Conservation (phyloP, 2,888 invertebrate genomes). For the Phalera bucephala region DNA sequence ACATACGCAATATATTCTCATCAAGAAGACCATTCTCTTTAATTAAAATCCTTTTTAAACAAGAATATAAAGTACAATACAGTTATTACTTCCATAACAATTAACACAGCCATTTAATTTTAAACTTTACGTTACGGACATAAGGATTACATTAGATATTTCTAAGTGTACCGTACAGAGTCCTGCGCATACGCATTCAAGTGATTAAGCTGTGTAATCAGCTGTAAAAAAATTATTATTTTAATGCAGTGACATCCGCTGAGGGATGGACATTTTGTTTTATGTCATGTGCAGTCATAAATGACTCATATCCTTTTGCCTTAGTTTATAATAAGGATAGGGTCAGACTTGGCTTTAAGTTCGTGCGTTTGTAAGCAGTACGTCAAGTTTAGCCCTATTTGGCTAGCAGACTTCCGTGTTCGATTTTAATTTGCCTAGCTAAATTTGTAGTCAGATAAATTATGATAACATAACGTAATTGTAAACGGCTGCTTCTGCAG, state of each 20-base stretch:
- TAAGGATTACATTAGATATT: too few relatives aligned
- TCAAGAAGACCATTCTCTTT: neutral
- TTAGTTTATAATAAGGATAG: too few relatives aligned
- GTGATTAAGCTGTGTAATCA: conserved; percentile 62
- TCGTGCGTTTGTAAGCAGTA: too few relatives aligned
- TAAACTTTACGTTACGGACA: neutral
- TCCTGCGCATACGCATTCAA: conserved; percentile 12
- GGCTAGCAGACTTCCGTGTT: too few relatives aligned
- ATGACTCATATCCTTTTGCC: neutral
- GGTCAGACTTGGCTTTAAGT: too few relatives aligned
- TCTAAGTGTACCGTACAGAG: neutral
- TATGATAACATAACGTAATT: too few relatives aligned
- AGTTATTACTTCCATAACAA: neutral
- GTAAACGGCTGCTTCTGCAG: too few relatives aligned
- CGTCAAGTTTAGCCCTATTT: too few relatives aligned
- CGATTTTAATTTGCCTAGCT: too few relatives aligned
- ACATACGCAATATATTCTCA: too few relatives aligned
- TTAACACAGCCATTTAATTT: neutral
- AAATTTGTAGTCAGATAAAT: too few relatives aligned
- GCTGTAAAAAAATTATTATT: conserved; percentile 54
- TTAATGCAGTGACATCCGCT: conserved; percentile 37
- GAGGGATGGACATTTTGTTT: conserved; percentile 7
- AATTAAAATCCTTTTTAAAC: neutral
- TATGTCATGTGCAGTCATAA: too few relatives aligned
- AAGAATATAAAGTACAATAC: neutral